A percentile compares a stretch with the other conserved stretches of the same genome.
These are phyloP conservation scores for Drosophila sordidula DNA, from an alignment of 2,888 invertebrate genomes.

Conservation along the genomic window DNA sequence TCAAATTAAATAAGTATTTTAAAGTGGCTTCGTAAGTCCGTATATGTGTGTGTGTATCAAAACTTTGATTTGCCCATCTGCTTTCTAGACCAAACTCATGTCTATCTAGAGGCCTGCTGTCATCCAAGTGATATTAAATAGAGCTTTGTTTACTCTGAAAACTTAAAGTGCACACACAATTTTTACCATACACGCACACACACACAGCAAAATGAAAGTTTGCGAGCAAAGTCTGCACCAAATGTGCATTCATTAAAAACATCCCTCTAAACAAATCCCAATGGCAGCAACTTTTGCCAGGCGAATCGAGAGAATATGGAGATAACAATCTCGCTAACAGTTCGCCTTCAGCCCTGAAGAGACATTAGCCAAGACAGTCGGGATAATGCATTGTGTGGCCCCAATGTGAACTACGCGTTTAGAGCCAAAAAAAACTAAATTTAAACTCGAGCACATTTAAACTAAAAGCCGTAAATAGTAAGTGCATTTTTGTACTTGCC, in stretches of 20 bases:
- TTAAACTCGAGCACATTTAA: not conserved
- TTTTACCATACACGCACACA: not conserved
- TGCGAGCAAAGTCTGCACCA: not conserved
- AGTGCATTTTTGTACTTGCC: no score
- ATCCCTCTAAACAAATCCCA: conserved; percentile 15
- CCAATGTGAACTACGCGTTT: not conserved
- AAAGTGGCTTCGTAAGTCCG: conserved; percentile 30
- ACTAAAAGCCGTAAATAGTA: no score
- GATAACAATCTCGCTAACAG: conserved; percentile 7
- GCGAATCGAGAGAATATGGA: not conserved
- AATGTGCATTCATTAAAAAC: conserved; percentile 51
- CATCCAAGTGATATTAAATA: conserved; percentile 34
- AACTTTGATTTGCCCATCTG: conserved; percentile 23
- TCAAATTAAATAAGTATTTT: conserved; percentile 65
- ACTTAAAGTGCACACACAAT: not conserved
- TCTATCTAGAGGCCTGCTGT: conserved; percentile 8
- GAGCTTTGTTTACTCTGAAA: conserved; percentile 20
- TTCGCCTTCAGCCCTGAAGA: conserved; percentile 3
- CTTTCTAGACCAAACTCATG: conserved; percentile 3
- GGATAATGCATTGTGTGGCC: conserved; percentile 1
- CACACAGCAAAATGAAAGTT: not conserved
- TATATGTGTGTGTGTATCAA: not conserved
- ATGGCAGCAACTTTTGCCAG: conserved; percentile 21
- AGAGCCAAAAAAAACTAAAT: not conserved
- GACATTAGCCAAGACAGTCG: conserved; percentile 29